A percentile compares a stretch with the other conserved stretches of the same genome.
phyloP scores from a whole-genome alignment of 2,797 vertebrate species.

The Limnodromus scolopaceus region DNA sequence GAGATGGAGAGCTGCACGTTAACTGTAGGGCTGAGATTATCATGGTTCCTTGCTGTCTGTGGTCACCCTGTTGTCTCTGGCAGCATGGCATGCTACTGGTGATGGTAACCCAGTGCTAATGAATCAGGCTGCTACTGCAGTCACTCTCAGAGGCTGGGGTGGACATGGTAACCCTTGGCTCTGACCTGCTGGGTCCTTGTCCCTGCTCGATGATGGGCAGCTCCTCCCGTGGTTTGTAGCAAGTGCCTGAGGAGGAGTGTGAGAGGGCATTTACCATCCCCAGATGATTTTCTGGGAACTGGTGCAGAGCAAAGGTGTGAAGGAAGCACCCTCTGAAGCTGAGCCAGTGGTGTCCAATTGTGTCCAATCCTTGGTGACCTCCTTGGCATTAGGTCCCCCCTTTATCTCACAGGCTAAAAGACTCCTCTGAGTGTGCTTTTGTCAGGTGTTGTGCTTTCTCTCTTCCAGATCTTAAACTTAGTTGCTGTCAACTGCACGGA shows the following conservation, averaged over 20 bases:
- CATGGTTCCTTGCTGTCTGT: background rate
- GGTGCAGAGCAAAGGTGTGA: background rate
- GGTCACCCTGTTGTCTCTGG: background rate
- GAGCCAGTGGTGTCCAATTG: background rate
- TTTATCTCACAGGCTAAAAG: background rate
- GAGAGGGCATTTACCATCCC: background rate
- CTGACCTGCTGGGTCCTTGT: background rate
- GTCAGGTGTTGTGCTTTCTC: background rate
- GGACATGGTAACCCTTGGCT: background rate
- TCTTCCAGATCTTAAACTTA: constrained; percentile 56
- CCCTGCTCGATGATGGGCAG: background rate
- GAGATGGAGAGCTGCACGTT: constrained; percentile 70
- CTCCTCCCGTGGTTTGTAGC: background rate
- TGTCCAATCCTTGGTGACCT: background rate
- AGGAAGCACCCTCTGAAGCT: background rate
- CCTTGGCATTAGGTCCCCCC: background rate
- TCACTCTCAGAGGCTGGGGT: background rate
- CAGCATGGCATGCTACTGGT: background rate
- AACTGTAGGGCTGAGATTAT: constrained; percentile 49
- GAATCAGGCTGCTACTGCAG: background rate
- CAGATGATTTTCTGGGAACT: background rate
- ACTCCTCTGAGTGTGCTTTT: background rate
- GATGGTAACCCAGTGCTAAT: background rate
- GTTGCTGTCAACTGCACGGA: constrained; percentile 65
- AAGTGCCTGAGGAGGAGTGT: background rate